Conservation (phyloP, 2,797 vertebrate genomes). For the Argyrosomus regius region DNA sequence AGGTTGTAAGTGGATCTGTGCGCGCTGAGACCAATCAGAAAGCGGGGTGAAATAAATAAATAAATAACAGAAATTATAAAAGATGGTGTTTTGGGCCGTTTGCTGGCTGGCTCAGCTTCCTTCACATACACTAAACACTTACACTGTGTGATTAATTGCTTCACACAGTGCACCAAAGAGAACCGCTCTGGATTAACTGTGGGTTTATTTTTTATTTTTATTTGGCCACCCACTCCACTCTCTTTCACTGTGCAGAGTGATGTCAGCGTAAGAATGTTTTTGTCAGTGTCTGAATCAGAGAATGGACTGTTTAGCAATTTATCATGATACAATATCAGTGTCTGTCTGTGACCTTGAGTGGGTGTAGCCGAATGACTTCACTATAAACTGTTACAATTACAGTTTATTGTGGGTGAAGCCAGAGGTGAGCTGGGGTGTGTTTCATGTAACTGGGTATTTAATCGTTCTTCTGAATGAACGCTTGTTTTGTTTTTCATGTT, state of each 20-base stretch:
- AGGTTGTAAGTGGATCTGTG: constrained; percentile 52
- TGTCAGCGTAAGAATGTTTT: constrained; percentile 16
- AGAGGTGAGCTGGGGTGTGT: constrained; percentile 3
- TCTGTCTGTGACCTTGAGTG: constrained; percentile 40
- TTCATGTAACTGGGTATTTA: constrained; percentile 4
- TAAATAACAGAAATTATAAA: constrained; percentile 49
- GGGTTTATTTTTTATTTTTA: background rate
- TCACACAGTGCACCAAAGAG: constrained; percentile 37
- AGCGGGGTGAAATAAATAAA: background rate
- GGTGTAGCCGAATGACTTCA: constrained; percentile 14
- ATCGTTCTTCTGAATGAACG: background rate
- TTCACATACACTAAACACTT: constrained; percentile 41
- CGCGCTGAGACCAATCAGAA: constrained; percentile 47
- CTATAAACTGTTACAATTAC: constrained; percentile 27
- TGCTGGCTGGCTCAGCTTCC: constrained; percentile 29
- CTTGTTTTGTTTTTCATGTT: background rate
- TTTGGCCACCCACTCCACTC: constrained; percentile 32
- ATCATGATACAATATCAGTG: background rate
- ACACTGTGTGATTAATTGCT: constrained; percentile 63
- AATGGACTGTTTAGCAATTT: constrained; percentile 8
- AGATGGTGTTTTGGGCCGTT: constrained; percentile 43
- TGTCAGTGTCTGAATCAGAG: background rate
- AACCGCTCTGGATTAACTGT: constrained; percentile 53
- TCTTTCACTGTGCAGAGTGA: constrained; percentile 18
- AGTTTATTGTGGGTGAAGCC: constrained; percentile 12